Evolutionary conservation across 2,888 invertebrate species (phyloP).

Genomic region (Ligdia adustata): DNA sequence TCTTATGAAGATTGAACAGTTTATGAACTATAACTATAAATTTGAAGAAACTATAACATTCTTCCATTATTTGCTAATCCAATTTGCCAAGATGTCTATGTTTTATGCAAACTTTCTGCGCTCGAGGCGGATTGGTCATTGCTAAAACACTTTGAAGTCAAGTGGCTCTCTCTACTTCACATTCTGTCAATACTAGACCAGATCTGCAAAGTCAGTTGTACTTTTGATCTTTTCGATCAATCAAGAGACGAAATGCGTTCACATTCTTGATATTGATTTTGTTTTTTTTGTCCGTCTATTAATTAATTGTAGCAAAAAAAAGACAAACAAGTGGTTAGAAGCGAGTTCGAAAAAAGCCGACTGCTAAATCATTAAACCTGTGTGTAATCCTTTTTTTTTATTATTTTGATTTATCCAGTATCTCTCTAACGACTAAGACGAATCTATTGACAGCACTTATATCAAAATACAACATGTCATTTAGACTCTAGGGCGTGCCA

Average conservation of each 20-base stretch:
- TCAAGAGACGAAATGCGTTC: not conserved
- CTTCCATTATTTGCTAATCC: conserved; percentile 1
- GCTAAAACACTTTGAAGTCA: conserved; percentile 17
- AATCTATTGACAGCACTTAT: too few species aligned
- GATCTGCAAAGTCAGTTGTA: conserved; percentile 4
- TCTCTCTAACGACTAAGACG: too few species aligned
- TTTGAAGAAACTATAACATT: not conserved
- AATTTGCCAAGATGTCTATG: conserved; percentile 18
- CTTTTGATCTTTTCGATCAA: not conserved
- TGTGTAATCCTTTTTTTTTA: too few species aligned
- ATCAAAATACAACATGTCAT: too few species aligned
- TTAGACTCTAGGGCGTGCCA: too few species aligned
- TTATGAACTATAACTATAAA: too few species aligned
- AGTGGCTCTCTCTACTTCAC: conserved; percentile 36
- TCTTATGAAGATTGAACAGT: too few species aligned
- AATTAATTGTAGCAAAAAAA: too few species aligned
- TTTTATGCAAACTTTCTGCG: conserved; percentile 35
- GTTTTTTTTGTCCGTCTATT: not conserved
- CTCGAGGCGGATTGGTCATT: conserved; percentile 25
- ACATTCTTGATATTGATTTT: not conserved
- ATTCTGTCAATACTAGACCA: conserved; percentile 27
- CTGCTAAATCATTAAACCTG: too few species aligned
- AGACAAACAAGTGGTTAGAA: too few species aligned
- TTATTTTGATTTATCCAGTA: too few species aligned
- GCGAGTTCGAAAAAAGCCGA: too few species aligned